Evolutionary conservation across 2,797 vertebrate genomes (phyloP), one percentile per base, ranked within the genome.

Genomic region (Lagodon rhomboides): DNA sequence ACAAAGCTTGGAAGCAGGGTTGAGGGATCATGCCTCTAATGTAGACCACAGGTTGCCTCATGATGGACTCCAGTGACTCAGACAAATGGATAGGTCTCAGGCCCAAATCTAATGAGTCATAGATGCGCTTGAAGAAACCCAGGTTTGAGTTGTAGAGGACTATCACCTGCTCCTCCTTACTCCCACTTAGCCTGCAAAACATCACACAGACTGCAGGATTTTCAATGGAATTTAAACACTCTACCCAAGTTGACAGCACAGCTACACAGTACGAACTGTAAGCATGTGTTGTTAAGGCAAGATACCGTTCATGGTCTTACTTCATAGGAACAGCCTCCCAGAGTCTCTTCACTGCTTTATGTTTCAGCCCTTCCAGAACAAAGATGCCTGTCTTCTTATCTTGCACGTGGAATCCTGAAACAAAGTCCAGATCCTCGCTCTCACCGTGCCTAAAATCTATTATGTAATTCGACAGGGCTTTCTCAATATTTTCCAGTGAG

Each of bases 401-500:
- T 68, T 93, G 27, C 72, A 97, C 58, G 22, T 97, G 96, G 92
- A 98, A 96, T 61, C 97, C 96, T 0, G 96, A 96, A 79, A 98
- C 87, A 73, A 96, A 74, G 68, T 98, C 95, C 82, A 97, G 82
- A 51, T 90, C 64, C 3, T 67, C 83, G 80, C 82, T 89, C 3
- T 91, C 84, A 78, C 87, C 81, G 25, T 73, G 63, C 77, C 91
- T 58, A 25, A 85, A 74, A 38, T 86, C 88, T 68, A 94, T 82
- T 43, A 54, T 90, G 80, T 93, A 87, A 71, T 93, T 91, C 0
- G 89, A 89, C 12, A 96, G 90, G 73, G 90, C 82, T 69, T 77
- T 89, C 73, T 93, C 80, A 0, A 85, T 38, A 0, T 62, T 68
- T 68, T 80, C 70, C 27, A 56, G 1, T 0, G 95, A 79, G 62